Percentiles rank a stretch among this genome's conserved stretches.
Conservation (phyloP, 37 sponge, comb jelly and placozoan genomes). For the Agelas oroides region DNA sequence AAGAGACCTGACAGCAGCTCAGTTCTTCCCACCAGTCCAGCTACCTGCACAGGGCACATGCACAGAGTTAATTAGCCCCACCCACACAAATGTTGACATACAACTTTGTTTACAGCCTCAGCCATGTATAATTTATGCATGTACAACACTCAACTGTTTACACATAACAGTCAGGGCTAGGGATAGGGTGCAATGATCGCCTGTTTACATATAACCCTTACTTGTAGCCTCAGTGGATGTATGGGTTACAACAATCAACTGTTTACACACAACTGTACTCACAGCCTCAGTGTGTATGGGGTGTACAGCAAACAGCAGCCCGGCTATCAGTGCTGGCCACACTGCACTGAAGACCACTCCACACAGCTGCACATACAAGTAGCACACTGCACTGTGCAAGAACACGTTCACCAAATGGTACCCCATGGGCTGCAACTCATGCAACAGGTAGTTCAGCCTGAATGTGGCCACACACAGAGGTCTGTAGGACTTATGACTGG, state of each 20-base stretch:
- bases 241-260: too few species aligned
- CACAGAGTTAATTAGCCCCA: too few species aligned
- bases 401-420: constrained; percentile 92
- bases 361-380: constrained; percentile 77
- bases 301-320: constrained; percentile 76
- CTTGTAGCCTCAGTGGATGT: too few species aligned
- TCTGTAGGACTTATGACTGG: constrained; percentile 96
- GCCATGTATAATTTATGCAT: too few species aligned
- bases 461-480: constrained; percentile 90
- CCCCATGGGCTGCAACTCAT: constrained; percentile 83
- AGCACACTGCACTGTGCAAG: constrained; percentile 82
- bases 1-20: constrained; percentile 87
- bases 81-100: too few species aligned
- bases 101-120: too few species aligned
- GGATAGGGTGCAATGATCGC: too few species aligned
- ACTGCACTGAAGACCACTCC: constrained; percentile 40
- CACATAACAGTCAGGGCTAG: too few species aligned
- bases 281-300: constrained; percentile 72
- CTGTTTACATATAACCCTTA: too few species aligned
- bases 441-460: constrained; percentile 85
- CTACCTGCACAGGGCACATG: constrained; percentile 57
- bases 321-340: constrained; percentile 75
- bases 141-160: too few species aligned
- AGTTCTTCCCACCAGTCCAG: constrained; percentile 93
- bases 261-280: neutral